Base-by-base conservation (phyloP, 2,888 invertebrate genomes). In the Philhelius pedissequus region DNA sequence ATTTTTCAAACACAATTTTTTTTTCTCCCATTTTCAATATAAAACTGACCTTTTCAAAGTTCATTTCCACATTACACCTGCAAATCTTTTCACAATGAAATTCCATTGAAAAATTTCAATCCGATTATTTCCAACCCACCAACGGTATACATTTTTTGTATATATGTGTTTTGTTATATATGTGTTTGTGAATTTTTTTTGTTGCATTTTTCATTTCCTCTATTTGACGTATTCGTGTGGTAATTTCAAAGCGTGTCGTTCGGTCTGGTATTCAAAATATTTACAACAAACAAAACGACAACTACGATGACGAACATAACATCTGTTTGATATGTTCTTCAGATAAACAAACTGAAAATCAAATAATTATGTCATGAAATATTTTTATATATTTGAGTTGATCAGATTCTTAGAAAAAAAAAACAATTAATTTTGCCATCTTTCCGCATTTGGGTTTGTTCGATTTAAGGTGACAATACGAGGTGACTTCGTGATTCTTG, bases 281-380 rank as follows among this genome's bases (percentile, higher is more conserved):
- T 77, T 82, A 82, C 77, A 73, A 32, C 18, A 69, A 77, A 68
- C 18, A 15, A 69, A 77, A 68, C 18, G 22, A 54, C 73, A 48
- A 48, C 38, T 58, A 52, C 62, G 18, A 18, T 58, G 15, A n/a
- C 68, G 35, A 64, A 45, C 40, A 32, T 27, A 73, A 78, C 82
- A 83, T 83, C 73, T 83, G 82, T 83, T 78, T 62, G n/a, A n/a
- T n/a, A 27, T 62, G 40, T 27, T 74, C n/a, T 48, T 82, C 77
- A 73, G 60, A 77, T 68, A 73, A 82, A 78, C 73, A 20, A 52
- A 50, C 35, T 52, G 69, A 78, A 83, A 83, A 69, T 48, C 73
- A 78, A 78, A n/a, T n/a, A n/a, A 83, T 83, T 83, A 74, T 83
- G 82, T 83, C 82, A 83, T 83, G 64, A 52, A 74, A 64, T 83